Conservation (phyloP, 92 coral and sea anemone species). For the Montipora capitata region DNA sequence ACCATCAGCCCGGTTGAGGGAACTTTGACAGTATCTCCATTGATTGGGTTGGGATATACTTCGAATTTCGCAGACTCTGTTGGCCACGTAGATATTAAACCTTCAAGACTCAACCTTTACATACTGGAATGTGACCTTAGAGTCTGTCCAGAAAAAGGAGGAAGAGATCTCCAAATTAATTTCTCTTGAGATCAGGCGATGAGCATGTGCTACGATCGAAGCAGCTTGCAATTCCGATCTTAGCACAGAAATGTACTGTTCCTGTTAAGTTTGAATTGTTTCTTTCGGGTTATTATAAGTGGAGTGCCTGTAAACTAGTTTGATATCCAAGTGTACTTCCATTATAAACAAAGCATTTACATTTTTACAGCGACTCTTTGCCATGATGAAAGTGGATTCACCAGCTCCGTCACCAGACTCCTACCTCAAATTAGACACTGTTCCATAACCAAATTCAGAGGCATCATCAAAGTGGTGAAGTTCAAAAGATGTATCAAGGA, state of each 20-base stretch:
- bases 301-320: conserved; percentile 32
- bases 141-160: conserved; percentile 73
- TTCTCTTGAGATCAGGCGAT: conserved; percentile 51
- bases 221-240: conserved; percentile 68
- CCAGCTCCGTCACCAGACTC: conserved; percentile 55
- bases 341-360: too few species aligned
- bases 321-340: too few species aligned
- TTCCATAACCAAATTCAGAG: conserved; percentile 69
- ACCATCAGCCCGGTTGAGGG: conserved; percentile 63
- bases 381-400: conserved; percentile 57
- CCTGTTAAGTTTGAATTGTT: too few species aligned
- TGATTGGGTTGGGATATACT: conserved; percentile 41
- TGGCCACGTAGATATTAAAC: conserved; percentile 69
- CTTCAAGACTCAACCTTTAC: conserved; percentile 55
- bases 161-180: conserved; percentile 32
- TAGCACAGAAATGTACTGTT: conserved; percentile 63
- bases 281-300: neutral
- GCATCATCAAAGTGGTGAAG: conserved; percentile 67
- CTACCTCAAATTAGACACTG: conserved; percentile 60
- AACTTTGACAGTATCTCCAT: conserved; percentile 64
- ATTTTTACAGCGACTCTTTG: conserved; percentile 40
- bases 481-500: conserved; percentile 26
- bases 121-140: conserved; percentile 64
- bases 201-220: conserved; percentile 53
- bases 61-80: conserved; percentile 72